A percentile compares a stretch with the other conserved stretches of the same genome.
Conservation (phyloP, 1,140 invertebrate species). For the Brachionus angularis region DNA sequence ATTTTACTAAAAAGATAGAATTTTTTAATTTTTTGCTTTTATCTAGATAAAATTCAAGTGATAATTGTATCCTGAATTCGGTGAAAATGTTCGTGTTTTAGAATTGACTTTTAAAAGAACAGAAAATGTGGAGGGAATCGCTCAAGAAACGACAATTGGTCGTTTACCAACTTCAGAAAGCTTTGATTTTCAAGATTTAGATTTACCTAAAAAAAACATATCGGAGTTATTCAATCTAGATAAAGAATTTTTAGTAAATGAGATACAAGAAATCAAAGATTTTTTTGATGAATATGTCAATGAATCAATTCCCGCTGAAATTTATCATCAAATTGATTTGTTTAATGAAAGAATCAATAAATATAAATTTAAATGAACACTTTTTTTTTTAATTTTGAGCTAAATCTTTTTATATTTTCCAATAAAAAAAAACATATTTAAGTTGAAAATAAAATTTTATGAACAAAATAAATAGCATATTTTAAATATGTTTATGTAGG, state of each 20-base stretch:
- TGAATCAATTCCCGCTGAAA: slow-evolving; percentile 73
- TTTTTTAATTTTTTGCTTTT: no score
- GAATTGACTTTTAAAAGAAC: slow-evolving; percentile 82
- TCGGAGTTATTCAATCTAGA: slow-evolving; percentile 79
- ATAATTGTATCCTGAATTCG: slow-evolving; percentile 93
- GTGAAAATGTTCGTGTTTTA: slow-evolving; percentile 89
- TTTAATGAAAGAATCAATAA: slow-evolving; percentile 65
- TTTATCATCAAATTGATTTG: slow-evolving; percentile 69
- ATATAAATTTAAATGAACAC: no score
- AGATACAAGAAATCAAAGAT: slow-evolving; percentile 73
- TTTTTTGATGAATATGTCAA: slow-evolving; percentile 89
- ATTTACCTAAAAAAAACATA: slow-evolving; percentile 65
- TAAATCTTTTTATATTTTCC: no score
- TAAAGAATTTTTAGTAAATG: slow-evolving; percentile 84
- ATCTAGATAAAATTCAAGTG: no score
- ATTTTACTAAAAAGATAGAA: no score
- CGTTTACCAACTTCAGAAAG: slow-evolving; percentile 55
- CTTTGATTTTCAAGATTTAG: slow-evolving; percentile 69
- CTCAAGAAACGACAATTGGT: slow-evolving; percentile 52
- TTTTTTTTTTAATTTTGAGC: no score
- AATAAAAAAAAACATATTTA: no score
- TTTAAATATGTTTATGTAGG: no score
- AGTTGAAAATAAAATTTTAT: no score
- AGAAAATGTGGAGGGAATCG: slow-evolving; percentile 67
- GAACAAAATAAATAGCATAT: no score